Base-by-base conservation (phyloP, 1,140 invertebrate genomes). In the Drosophila setifemur region DNA sequence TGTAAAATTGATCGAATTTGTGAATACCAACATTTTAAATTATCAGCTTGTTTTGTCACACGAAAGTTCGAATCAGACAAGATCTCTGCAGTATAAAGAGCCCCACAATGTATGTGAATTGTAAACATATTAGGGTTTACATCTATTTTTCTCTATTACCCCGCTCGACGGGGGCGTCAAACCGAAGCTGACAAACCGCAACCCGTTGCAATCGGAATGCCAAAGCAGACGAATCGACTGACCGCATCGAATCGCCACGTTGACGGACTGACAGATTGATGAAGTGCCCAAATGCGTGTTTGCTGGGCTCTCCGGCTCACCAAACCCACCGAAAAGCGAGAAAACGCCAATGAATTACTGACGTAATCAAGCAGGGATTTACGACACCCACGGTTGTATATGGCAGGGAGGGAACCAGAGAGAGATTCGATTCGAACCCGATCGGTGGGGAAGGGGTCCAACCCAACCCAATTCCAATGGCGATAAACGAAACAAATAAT, bases 301-400 rank as follows among this genome's bases (percentile, higher is more conserved):
- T 23, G 48, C 21, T 39, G 25, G n/a, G 44, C 50, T 26, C 35
- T 44, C 69, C 21, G 23, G 9, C 28, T 23, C 42, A 6, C 23
- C 25, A 58, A 25, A 33, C 33, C 55, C 35, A 33, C 40, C 44
- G 16, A 50, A 50, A 52, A 52, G 19, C 37, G 7, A 58, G 18
- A 52, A 40, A 40, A 49, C 33, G 58, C 19, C 58, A 64, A 64
- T 64, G 60, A 64, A 47, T 64, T 64, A 64, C 60, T 82, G 79
- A 83, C 79, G 79, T 83, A 74, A 83, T 74, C 57, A 45, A 49
- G 63, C 40, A 48, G 52, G 73, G 54, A 70, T 71, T 64, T 58
- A 72, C 53, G 66, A 64, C 44, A 39, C 44, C 35, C 53, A 53
- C 37, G 16, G 40, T 7, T 26, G 23, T 35, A 33, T 11, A 33